These are phyloP conservation scores for Agriopis leucophaearia DNA, from an alignment of 2,888 invertebrate genomes.

Conservation along the genomic window DNA sequence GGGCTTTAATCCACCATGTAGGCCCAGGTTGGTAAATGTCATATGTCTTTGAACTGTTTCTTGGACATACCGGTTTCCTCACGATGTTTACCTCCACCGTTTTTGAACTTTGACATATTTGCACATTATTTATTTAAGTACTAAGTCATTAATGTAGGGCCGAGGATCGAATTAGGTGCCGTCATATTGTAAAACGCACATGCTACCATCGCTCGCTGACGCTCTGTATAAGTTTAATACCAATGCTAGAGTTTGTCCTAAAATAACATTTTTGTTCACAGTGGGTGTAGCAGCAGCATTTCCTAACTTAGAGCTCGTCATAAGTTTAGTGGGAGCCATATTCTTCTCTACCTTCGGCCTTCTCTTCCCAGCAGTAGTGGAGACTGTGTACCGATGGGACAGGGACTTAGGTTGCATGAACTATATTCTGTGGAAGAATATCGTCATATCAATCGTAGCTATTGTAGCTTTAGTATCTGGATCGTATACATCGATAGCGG, in stretches of 20 bases:
- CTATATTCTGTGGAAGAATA: slow-evolving; percentile 90
- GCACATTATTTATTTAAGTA: too few species aligned
- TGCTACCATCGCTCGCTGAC: too few species aligned
- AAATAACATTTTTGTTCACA: slow-evolving; percentile 56
- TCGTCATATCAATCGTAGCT: slow-evolving; percentile 70
- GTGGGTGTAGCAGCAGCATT: slow-evolving; percentile 92
- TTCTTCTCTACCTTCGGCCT: slow-evolving; percentile 91
- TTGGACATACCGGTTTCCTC: too few species aligned
- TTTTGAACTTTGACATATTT: not conserved
- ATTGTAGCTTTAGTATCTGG: slow-evolving; percentile 73
- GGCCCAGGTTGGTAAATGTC: too few species aligned
- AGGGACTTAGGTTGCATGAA: slow-evolving; percentile 87
- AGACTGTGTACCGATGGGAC: slow-evolving; percentile 90
- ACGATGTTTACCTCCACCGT: too few species aligned
- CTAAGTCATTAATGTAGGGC: too few species aligned
- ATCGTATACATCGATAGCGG: slow-evolving; percentile 70
- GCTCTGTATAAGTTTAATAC: too few species aligned
- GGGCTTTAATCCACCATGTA: too few species aligned
- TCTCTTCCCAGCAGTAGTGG: slow-evolving; percentile 90
- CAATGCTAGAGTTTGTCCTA: not conserved
- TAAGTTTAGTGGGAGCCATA: slow-evolving; percentile 94
- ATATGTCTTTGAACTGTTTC: too few species aligned
- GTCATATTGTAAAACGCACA: too few species aligned
- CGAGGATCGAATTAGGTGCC: too few species aligned
- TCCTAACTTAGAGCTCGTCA: slow-evolving; percentile 94